phyloP scores from a whole-genome alignment of 1,140 invertebrate genomes.

The Gonatopus flavifemur region DNA sequence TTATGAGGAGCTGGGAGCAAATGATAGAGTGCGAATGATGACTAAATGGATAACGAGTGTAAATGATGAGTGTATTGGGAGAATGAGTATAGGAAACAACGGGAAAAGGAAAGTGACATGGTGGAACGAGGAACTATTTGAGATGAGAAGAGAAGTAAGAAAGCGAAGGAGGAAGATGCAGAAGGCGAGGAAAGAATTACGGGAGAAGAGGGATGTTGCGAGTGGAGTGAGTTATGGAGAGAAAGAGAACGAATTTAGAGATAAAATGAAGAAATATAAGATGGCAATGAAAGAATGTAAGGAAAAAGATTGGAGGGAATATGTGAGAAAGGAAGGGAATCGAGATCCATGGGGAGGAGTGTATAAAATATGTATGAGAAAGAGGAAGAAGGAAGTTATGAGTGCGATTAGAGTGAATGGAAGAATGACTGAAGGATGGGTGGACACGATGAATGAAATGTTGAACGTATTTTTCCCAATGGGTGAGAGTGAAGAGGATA shows the following conservation, averaged over 20 bases:
- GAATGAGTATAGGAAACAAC: no score
- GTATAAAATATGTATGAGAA: no score
- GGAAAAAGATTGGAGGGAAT: no score
- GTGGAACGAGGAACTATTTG: not conserved
- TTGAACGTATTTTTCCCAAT: conserved; percentile 1
- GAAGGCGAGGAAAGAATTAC: not conserved
- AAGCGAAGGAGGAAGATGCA: not conserved
- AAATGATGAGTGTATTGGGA: no score
- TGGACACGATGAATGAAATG: not conserved
- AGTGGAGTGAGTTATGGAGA: not conserved
- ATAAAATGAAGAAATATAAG: not conserved
- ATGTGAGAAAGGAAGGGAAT: no score
- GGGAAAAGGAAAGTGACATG: not conserved
- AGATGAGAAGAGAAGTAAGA: not conserved
- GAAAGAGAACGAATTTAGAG: not conserved
- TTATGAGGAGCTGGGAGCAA: no score
- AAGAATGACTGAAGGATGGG: not conserved
- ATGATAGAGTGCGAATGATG: no score
- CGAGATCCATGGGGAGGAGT: no score
- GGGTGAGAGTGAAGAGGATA: not conserved
- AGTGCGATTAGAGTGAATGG: no score
- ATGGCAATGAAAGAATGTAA: not conserved
- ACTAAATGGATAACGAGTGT: no score
- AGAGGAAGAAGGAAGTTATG: no score
- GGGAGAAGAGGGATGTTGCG: not conserved